phyloP scores from a whole-genome alignment of 2,797 vertebrate species.

The Megalops cyprinoides region DNA sequence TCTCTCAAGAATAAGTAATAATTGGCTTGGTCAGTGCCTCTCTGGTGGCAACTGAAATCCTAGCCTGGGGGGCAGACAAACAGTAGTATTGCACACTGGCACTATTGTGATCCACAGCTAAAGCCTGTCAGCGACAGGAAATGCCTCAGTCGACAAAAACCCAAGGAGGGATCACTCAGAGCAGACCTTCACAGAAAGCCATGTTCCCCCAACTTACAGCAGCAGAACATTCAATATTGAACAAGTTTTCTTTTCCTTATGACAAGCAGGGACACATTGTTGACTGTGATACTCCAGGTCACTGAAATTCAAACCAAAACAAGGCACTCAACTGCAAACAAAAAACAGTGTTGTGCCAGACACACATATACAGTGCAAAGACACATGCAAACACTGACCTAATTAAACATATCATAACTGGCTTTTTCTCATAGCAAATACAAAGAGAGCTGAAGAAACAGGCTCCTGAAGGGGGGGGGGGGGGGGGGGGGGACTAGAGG shows the following conservation, averaged over 20 bases:
- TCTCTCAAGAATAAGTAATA: neutral
- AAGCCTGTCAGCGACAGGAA: neutral
- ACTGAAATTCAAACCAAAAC: neutral
- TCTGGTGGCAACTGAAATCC: neutral
- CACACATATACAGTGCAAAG: conserved; percentile 24
- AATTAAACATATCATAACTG: conserved; percentile 79
- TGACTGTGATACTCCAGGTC: neutral
- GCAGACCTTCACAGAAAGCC: neutral
- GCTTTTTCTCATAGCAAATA: conserved; percentile 57
- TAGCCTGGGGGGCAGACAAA: neutral
- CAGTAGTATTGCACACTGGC: neutral
- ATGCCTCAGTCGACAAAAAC: conserved; percentile 11
- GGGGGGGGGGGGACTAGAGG: conserved; percentile 12
- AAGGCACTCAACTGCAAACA: neutral
- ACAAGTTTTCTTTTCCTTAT: neutral
- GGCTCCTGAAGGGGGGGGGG: conserved; percentile 65
- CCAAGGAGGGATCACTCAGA: neutral
- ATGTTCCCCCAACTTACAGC: neutral
- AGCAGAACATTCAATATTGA: neutral
- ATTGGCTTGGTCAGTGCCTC: neutral
- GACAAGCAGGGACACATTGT: neutral
- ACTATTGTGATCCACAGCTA: conserved; percentile 7
- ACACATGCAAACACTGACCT: conserved; percentile 66
- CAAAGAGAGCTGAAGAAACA: conserved; percentile 78
- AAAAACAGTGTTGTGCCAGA: neutral